These are phyloP conservation scores for Linurgus olivaceus DNA, from an alignment of 2,797 vertebrate genomes.

Conservation along the genomic window DNA sequence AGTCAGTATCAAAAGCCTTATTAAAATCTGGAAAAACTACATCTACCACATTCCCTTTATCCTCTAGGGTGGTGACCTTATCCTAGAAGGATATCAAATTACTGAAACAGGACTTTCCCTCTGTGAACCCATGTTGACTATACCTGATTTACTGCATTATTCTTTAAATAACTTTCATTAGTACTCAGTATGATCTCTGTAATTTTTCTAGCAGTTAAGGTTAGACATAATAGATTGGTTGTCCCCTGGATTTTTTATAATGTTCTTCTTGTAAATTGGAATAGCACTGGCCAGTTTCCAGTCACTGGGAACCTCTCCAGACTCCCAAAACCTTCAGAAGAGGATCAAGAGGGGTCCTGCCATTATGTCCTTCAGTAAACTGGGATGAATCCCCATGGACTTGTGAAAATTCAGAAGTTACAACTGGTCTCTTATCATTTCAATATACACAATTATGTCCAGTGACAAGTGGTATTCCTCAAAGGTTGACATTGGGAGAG, in stretches of 20 bases:
- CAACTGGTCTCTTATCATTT: background rate
- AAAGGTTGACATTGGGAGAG: background rate
- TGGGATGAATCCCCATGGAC: background rate
- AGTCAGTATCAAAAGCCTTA: background rate
- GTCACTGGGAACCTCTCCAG: background rate
- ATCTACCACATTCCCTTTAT: background rate
- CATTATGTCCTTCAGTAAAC: background rate
- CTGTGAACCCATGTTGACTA: background rate
- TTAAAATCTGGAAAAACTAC: background rate
- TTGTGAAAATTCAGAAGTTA: background rate
- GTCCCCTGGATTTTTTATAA: background rate
- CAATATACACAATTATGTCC: background rate
- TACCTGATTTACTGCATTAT: background rate
- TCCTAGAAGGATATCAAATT: background rate
- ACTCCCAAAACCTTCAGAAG: background rate
- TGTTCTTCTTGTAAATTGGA: fast-evolving
- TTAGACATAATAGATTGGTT: background rate
- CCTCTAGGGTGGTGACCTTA: fast-evolving
- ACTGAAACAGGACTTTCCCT: background rate
- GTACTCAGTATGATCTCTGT: background rate
- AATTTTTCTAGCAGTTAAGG: background rate
- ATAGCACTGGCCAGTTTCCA: background rate
- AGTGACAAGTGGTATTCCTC: background rate
- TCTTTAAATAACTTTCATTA: background rate
- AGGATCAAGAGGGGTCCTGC: background rate